Conservation (phyloP, 2,113 vertebrate species). For the Gobiocypris rarus region DNA sequence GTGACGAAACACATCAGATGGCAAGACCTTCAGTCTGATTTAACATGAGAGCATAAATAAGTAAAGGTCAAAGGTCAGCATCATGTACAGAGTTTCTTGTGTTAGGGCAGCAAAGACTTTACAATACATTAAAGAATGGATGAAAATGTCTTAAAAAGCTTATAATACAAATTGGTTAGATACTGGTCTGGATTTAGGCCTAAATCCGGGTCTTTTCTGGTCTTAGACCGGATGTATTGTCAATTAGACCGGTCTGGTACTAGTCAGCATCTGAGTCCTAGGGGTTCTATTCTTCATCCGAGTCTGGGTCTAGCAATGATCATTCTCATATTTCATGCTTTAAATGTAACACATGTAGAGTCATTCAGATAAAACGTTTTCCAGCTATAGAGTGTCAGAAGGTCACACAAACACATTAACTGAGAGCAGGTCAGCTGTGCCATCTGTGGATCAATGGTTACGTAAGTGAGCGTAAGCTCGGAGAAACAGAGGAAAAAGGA, state of each 20-base stretch:
- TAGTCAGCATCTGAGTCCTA: not conserved
- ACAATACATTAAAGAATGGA: not conserved
- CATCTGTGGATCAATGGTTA: conserved; percentile 42
- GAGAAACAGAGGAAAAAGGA: conserved; percentile 4
- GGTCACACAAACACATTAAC: conserved; percentile 15
- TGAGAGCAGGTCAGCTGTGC: conserved; percentile 24
- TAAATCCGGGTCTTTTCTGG: not conserved
- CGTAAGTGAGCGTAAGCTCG: conserved; percentile 5
- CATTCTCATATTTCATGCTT: conserved; percentile 3
- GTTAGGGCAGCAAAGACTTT: not conserved
- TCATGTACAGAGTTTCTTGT: not conserved
- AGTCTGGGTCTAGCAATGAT: not conserved
- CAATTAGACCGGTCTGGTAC: no score
- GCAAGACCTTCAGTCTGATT: not conserved
- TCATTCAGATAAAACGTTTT: conserved; percentile 10
- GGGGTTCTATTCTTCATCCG: not conserved
- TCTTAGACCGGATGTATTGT: not conserved
- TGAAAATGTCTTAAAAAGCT: not conserved
- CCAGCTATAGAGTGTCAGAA: conserved; percentile 10
- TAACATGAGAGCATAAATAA: not conserved
- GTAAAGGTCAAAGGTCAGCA: not conserved
- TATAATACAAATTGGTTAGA: not conserved
- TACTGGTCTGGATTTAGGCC: not conserved
- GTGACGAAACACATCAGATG: not conserved
- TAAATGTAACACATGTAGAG: not conserved